phyloP scores from a whole-genome alignment of 2,888 invertebrate genomes.

The Marasmarcha lunaedactyla region DNA sequence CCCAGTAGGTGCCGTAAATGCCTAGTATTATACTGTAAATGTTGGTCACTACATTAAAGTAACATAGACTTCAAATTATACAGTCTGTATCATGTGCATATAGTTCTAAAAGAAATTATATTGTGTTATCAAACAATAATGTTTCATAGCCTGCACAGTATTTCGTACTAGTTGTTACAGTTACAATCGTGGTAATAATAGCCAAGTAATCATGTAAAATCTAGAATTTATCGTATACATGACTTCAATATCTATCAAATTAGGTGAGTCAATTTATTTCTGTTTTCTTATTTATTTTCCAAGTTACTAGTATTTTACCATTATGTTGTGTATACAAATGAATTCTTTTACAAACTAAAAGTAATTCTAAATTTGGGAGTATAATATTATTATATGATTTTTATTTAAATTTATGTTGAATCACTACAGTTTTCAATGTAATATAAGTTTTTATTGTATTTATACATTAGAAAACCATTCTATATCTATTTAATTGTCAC shows the following conservation, averaged over 20 bases:
- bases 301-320: constrained; percentile 51
- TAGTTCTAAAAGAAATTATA: constrained; percentile 21
- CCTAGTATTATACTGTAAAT: constrained; percentile 12
- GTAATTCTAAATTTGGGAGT: no score
- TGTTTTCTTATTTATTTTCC: constrained; percentile 27
- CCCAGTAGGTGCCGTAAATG: constrained; percentile 23
- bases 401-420: no score
- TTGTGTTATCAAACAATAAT: constrained; percentile 18
- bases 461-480: no score
- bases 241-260: no score
- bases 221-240: no score
- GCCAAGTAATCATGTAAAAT: no score
- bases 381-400: no score
- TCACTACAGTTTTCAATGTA: no score
- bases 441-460: no score
- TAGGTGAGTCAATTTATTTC: no score
- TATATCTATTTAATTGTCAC: no score
- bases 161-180: constrained; percentile 24
- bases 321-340: constrained; percentile 19
- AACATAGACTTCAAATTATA: constrained; percentile 14
- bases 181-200: no score
- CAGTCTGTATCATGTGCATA: constrained; percentile 32
- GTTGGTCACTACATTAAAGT: constrained; percentile 17
- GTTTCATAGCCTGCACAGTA: constrained; percentile 24
- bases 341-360: constrained; percentile 5